Conservation (phyloP, 1,140 invertebrate species). For the Drosophila willistoni region DNA sequence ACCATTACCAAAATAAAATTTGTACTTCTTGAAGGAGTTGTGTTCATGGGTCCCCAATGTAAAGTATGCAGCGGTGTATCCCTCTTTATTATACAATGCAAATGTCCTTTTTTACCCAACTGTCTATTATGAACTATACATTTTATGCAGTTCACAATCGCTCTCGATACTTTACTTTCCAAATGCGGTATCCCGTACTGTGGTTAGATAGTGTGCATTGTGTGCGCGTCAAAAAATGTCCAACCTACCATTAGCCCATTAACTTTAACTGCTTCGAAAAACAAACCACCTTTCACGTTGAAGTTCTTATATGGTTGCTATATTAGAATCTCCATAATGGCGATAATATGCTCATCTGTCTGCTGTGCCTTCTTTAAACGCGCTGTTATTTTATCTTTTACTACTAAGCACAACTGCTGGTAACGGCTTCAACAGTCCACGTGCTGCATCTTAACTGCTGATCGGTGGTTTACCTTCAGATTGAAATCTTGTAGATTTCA, state of each 20-base stretch:
- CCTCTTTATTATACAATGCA: no score
- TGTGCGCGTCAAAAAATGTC: neutral
- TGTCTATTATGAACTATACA: conserved; percentile 3
- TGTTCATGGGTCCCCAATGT: no score
- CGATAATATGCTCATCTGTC: neutral
- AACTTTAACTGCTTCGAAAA: neutral
- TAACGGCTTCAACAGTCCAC: neutral
- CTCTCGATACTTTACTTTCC: neutral
- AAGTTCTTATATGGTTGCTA: neutral
- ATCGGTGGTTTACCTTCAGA: neutral
- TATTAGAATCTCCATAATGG: neutral
- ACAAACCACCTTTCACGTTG: neutral
- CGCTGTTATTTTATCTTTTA: neutral
- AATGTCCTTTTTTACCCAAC: conserved; percentile 1
- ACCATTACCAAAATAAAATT: no score
- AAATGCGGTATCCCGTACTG: neutral
- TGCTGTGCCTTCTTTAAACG: neutral
- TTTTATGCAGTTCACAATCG: neutral
- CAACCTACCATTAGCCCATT: neutral
- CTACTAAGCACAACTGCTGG: neutral
- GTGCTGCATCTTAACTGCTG: neutral
- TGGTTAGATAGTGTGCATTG: neutral
- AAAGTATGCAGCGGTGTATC: no score
- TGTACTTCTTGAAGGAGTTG: no score
- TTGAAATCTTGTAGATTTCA: neutral